phyloP scores from a whole-genome alignment of 2,113 vertebrate species.

The Siniperca chuatsi region DNA sequence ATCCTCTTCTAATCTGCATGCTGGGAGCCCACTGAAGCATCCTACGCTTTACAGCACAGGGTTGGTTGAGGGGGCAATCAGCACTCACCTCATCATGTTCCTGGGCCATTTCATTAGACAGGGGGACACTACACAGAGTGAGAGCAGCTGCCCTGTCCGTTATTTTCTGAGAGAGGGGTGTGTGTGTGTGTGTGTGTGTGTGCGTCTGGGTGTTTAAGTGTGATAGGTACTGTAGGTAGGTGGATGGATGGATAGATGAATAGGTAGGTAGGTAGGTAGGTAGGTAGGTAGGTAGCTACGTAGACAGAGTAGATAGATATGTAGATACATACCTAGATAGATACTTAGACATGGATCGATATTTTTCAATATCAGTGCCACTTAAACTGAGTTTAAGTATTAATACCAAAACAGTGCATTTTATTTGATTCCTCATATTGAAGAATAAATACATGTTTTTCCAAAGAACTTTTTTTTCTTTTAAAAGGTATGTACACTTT shows the following conservation, averaged over 20 bases:
- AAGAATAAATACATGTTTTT: not conserved
- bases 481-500: not conserved
- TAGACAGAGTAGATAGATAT: not conserved
- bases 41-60: slow-evolving; percentile 20
- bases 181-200: not conserved
- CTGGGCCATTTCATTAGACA: slow-evolving; percentile 60
- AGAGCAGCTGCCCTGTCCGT: slow-evolving; percentile 21
- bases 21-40: slow-evolving; percentile 45
- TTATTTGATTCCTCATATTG: not conserved
- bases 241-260: not conserved
- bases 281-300: not conserved
- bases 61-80: slow-evolving; percentile 24
- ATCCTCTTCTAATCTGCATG: slow-evolving; percentile 47
- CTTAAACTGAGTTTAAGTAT: not conserved
- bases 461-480: not conserved
- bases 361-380: not conserved
- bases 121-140: slow-evolving; percentile 25
- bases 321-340: no score
- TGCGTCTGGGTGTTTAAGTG: not conserved
- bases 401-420: not conserved
- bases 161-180: slow-evolving; percentile 15
- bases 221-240: not conserved
- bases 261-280: no score
- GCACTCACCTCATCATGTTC: slow-evolving; percentile 56
- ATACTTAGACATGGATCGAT: no score